phyloP scores from a whole-genome alignment of 2,797 vertebrate species.

The Borostomias antarcticus region DNA sequence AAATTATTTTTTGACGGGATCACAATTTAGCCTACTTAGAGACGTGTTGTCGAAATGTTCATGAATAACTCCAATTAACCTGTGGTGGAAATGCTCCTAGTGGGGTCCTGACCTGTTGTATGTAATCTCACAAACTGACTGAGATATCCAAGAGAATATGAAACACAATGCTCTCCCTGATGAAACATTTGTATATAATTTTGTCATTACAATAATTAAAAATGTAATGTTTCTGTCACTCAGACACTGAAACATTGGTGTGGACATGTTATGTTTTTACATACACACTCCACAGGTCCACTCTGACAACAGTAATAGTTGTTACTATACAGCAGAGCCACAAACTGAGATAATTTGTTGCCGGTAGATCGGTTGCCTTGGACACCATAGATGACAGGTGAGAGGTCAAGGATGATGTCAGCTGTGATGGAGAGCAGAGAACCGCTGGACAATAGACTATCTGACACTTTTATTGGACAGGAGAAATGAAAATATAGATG shows the following conservation, averaged over 20 bases:
- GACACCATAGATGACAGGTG: conserved; percentile 29
- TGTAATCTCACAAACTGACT: background rate
- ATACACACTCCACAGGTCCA: background rate
- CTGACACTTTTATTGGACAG: conserved; percentile 62
- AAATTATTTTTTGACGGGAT: too few species aligned
- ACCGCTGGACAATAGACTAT: conserved; percentile 40
- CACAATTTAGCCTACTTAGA: too few species aligned
- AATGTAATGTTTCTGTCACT: too few species aligned
- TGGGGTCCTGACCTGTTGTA: too few species aligned
- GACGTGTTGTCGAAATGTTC: too few species aligned
- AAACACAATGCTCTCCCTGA: background rate
- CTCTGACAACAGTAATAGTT: background rate
- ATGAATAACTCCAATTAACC: too few species aligned
- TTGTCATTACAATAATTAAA: too few species aligned
- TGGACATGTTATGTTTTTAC: background rate
- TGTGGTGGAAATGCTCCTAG: too few species aligned
- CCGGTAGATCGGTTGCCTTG: conserved; percentile 40
- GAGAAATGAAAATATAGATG: conserved; percentile 62
- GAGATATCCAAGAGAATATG: background rate
- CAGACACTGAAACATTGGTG: background rate
- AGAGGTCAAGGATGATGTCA: conserved; percentile 49
- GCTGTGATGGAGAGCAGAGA: conserved; percentile 27
- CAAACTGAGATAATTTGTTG: conserved; percentile 9
- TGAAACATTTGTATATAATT: too few species aligned
- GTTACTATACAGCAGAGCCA: background rate